Base-by-base conservation (phyloP, 2,888 invertebrate genomes). In the Cheilosia soror region DNA sequence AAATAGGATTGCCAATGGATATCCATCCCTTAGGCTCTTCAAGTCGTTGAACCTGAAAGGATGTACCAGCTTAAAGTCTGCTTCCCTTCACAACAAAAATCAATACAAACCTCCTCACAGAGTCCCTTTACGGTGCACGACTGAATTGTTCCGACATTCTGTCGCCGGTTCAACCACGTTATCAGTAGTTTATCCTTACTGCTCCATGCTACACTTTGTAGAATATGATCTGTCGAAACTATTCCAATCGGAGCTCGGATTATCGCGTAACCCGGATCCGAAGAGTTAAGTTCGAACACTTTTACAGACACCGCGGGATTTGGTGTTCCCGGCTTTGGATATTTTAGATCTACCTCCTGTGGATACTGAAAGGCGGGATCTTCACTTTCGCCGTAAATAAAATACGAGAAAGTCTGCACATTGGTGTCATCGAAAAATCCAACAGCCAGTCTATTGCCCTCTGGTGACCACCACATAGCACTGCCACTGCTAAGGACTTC, bases 121-220 rank as follows among this genome's bases (percentile, higher is more conserved):
- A 9, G 66, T 1, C 90, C 91, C 5, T 42, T 37, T 4, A 87
- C 75, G 2, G 72, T 88, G 83, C 92, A 92, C 55, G 87, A 87
- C 71, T 91, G 91, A 1, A 92, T 84, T 0, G 89, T 88, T 25
- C 89, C 82, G 4, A 94, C 89, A 90, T 95, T 98, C 92, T 99
- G 98, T 29, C 96, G 94, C 68, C 98, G 94, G 91, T 98, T 98
- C 72, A 97, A 93, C 96, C 98, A 98, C 5, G 96, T 94, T 0
- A 96, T 95, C 1, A 95, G 92, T 0, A 98, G 90, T 33, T 95
- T 94, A 0, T 94, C 92, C 68, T 94, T 93, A 29, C 94, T 94
- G 15, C 95, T 94, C 98, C 98, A 98, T 37, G 93, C 93, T 0
- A 98, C 96, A 80, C 94, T 93, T 71, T 94, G 95, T 13, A 96